These are phyloP conservation scores for Monopterus albus DNA, from an alignment of 2,113 vertebrate genomes.

Conservation along the genomic window DNA sequence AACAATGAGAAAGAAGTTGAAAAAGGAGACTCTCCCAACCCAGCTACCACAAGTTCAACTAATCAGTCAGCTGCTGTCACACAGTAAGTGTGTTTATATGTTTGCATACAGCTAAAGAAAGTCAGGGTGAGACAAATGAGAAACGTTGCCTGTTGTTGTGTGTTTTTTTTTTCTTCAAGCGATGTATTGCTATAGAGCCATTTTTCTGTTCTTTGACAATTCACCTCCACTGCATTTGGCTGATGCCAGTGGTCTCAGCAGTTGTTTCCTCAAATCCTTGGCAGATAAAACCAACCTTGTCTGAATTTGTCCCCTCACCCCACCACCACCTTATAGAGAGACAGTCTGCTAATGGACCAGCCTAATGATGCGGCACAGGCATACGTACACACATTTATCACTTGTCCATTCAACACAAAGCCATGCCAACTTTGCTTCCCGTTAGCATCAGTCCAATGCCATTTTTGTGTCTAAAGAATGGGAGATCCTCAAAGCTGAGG, in stretches of 20 bases:
- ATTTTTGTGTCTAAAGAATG: slow-evolving; percentile 42
- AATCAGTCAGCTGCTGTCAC: slow-evolving; percentile 52
- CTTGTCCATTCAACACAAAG: slow-evolving; percentile 49
- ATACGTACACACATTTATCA: slow-evolving; percentile 12
- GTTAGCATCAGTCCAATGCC: slow-evolving; percentile 41
- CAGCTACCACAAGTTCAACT: slow-evolving; percentile 46
- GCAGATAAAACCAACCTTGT: neutral
- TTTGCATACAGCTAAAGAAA: neutral
- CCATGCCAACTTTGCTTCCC: slow-evolving; percentile 52
- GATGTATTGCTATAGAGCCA: too few relatives aligned
- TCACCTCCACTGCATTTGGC: neutral
- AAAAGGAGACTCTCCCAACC: slow-evolving; percentile 40
- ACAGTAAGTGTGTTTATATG: slow-evolving; percentile 61
- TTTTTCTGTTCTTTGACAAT: neutral
- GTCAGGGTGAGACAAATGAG: neutral
- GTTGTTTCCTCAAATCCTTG: too few relatives aligned
- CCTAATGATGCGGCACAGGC: slow-evolving; percentile 45
- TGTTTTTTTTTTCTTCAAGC: too few relatives aligned
- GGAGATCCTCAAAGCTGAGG: slow-evolving; percentile 29
- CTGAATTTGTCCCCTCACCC: neutral
- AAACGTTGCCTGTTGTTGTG: too few relatives aligned
- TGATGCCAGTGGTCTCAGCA: neutral
- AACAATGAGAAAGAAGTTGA: slow-evolving; percentile 40
- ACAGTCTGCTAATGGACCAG: slow-evolving; percentile 69
- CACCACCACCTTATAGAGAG: slow-evolving; percentile 55